Percentiles rank a stretch among this genome's conserved stretches.
phyloP scores from a whole-genome alignment of 2,888 invertebrate species.

The Tetheella fluctuosa region DNA sequence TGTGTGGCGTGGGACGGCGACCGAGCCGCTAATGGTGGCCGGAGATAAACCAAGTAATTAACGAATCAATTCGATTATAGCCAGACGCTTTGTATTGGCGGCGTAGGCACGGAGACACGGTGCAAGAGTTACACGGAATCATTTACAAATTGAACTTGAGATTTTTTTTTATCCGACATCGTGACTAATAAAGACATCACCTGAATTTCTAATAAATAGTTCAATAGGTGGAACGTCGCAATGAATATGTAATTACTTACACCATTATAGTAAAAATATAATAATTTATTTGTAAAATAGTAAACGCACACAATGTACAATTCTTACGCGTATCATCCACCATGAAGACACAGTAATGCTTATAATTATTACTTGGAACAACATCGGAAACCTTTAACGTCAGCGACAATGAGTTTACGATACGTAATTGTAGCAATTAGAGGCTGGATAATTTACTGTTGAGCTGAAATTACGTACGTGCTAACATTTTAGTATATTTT shows the following conservation, averaged over 20 bases:
- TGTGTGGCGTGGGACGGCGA: slow-evolving; percentile 54
- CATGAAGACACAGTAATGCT: slow-evolving; percentile 32
- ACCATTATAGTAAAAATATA: neutral
- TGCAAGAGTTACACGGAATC: neutral
- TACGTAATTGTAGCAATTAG: slow-evolving; percentile 58
- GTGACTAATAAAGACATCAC: no score
- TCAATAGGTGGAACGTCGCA: neutral
- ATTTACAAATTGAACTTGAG: neutral
- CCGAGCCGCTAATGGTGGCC: slow-evolving; percentile 58
- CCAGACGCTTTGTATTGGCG: slow-evolving; percentile 56
- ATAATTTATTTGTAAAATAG: neutral
- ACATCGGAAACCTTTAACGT: slow-evolving; percentile 28
- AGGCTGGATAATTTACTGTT: slow-evolving; percentile 21
- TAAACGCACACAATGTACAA: neutral
- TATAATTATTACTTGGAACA: slow-evolving; percentile 46
- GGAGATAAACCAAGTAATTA: slow-evolving; percentile 72
- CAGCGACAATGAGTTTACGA: slow-evolving; percentile 44
- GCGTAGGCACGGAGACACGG: slow-evolving; percentile 38
- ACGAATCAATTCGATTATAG: slow-evolving; percentile 75
- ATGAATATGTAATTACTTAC: neutral
- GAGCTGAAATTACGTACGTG: slow-evolving; percentile 12
- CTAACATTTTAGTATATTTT: slow-evolving; percentile 14
- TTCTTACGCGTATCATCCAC: neutral
- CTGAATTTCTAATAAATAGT: neutral
- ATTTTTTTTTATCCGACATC: no score